Conservation (phyloP, 2,113 vertebrate genomes). For the Onychorhynchus coronatus region DNA sequence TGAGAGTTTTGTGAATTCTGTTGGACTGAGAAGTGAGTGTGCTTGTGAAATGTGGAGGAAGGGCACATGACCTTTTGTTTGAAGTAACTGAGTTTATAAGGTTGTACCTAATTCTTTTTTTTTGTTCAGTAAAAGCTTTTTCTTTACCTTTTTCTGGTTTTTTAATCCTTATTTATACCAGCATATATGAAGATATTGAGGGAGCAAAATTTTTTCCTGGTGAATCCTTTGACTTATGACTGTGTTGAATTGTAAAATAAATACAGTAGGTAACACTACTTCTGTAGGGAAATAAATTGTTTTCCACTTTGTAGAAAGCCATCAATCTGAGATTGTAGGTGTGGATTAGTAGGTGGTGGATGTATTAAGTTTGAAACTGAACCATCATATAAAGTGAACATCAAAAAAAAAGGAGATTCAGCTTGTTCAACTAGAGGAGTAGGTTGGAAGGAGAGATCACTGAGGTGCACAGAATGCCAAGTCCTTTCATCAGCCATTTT, state of each 20-base stretch:
- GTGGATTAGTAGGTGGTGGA: neutral
- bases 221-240: neutral
- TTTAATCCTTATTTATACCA: neutral
- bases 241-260: neutral
- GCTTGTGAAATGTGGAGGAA: neutral
- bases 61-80: rapidly evolving
- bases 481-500: neutral
- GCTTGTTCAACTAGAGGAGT: neutral
- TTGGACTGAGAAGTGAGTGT: neutral
- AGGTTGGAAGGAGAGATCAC: neutral
- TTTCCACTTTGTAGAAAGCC: neutral
- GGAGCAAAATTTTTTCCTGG: neutral
- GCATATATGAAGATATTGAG: neutral
- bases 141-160: neutral
- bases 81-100: neutral
- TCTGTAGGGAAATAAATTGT: neutral
- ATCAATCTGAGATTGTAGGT: neutral
- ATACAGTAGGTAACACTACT: neutral
- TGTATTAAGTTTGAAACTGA: neutral
- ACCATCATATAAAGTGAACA: neutral
- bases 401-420: neutral
- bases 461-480: neutral
- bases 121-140: neutral
- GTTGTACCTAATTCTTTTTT: neutral
- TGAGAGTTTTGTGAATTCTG: neutral